Evolutionary conservation across 2,888 invertebrate genomes (phyloP).

Genomic region (Eudemis profundana): DNA sequence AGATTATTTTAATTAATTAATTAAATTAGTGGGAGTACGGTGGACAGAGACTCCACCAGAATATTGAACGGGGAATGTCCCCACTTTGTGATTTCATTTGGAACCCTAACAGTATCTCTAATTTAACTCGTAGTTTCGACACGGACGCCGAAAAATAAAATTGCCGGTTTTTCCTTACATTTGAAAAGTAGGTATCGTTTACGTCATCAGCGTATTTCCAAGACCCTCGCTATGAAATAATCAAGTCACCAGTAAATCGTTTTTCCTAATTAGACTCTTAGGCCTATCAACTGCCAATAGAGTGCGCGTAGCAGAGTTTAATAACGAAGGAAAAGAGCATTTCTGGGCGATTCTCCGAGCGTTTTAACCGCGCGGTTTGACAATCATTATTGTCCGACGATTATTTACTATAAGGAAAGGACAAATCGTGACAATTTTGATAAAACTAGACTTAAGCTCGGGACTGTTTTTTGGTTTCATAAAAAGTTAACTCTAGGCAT

Average conservation of each 20-base stretch:
- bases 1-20: slow-evolving; percentile 79
- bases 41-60: slow-evolving; percentile 69
- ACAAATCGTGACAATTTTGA: too few species aligned
- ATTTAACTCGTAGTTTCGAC: slow-evolving; percentile 49
- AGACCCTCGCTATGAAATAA: neutral
- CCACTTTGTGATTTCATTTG: slow-evolving; percentile 67
- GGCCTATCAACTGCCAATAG: slow-evolving; percentile 22
- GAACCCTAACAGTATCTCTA: slow-evolving; percentile 53
- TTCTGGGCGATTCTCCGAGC: too few species aligned
- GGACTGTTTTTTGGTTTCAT: too few species aligned
- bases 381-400: too few species aligned
- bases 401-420: too few species aligned
- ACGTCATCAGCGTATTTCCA: neutral
- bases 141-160: neutral
- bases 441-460: too few species aligned
- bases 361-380: too few species aligned
- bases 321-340: slow-evolving; percentile 35
- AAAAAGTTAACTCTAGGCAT: too few species aligned
- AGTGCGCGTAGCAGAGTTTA: slow-evolving; percentile 15
- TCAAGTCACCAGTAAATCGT: slow-evolving; percentile 9
- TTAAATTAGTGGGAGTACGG: slow-evolving; percentile 71
- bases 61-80: slow-evolving; percentile 65
- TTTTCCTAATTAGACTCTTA: slow-evolving; percentile 29
- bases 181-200: slow-evolving; percentile 9
- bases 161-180: neutral